Base-by-base conservation (phyloP, 2,113 vertebrate genomes). In the Abramis brama region DNA sequence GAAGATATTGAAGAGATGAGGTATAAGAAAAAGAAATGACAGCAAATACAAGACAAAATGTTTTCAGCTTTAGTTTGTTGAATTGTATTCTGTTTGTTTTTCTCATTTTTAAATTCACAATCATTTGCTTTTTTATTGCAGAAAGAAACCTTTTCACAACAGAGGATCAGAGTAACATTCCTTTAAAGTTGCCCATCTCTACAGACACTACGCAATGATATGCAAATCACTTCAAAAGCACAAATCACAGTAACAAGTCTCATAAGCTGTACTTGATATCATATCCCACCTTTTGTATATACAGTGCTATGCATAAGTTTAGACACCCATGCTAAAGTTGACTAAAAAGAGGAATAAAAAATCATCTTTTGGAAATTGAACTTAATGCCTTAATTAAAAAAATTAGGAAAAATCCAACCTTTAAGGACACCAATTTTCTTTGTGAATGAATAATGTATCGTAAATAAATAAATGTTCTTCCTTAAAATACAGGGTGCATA, bases 1-100 rank as follows among this genome's bases (percentile, higher is more conserved):
- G 92, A 96, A 30, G 96, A 97, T 6, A 91, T 97, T 86, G 96
- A 97, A 68, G 89, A 91, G 84, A 91, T 89, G 9, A 94, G 95
- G 96, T 96, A 87, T 36, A 57, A 33, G 57, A 27, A 5, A 55
- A 30, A 33, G 13, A 43, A 47, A 70, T 17, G 15, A 15, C 27
- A 21, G 3, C 3, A 10, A 36, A 71, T 11, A 10, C 64, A 68
- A 68, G 2, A 70, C 10, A 13, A 70, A 70, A 36, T 36, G 19
- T 36, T 70, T 70, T 70, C 2, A 27, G 2, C 5, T 66, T 70
- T 21, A 10, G 17, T 70, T 36, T 70, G 19, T n/a, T 70, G 6
- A 23, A 57, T 57, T 71, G 4, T 12, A 13, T 74, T 25, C 60
- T 39, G 62, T 47, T 55, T 52, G 59, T 86, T 33, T 57, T 60